phyloP scores from a whole-genome alignment of 1,140 invertebrate genomes.

The Aphelenchoides avenae region DNA sequence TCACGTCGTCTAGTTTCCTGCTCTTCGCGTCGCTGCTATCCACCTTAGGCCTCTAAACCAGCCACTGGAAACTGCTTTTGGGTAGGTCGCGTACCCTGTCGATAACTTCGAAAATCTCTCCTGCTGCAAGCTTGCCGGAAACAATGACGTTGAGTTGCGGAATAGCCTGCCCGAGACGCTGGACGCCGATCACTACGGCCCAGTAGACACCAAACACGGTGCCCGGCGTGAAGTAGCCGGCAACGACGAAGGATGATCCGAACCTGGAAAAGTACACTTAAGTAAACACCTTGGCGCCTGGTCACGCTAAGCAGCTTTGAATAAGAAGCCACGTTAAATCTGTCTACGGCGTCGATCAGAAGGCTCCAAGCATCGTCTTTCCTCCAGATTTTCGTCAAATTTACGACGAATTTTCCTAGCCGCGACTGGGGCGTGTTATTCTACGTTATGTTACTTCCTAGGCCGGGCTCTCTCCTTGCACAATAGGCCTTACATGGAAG shows the following conservation, averaged over 20 bases:
- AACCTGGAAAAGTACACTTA: too few relatives aligned
- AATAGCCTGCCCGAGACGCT: slow-evolving; percentile 76
- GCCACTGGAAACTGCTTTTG: slow-evolving; percentile 18
- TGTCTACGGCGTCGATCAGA: too few relatives aligned
- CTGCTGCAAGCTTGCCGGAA: slow-evolving; percentile 72
- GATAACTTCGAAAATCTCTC: slow-evolving; percentile 71
- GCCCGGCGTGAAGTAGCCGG: slow-evolving; percentile 37
- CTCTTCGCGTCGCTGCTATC: slow-evolving; percentile 13
- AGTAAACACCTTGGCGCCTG: too few relatives aligned
- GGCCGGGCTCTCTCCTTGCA: too few relatives aligned
- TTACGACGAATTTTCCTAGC: too few relatives aligned
- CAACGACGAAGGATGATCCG: slow-evolving; percentile 63
- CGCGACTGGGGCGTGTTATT: too few relatives aligned
- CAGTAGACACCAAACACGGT: slow-evolving; percentile 29
- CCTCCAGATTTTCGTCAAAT: too few relatives aligned
- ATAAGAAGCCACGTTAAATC: too few relatives aligned
- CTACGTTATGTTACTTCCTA: too few relatives aligned
- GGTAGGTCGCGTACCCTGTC: slow-evolving; percentile 64
- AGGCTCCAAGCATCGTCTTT: too few relatives aligned
- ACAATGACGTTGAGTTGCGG: slow-evolving; percentile 75
- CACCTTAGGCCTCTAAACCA: slow-evolving; percentile 26
- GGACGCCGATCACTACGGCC: slow-evolving; percentile 75
- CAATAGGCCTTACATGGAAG: too few relatives aligned
- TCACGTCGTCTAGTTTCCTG: slow-evolving; percentile 24
- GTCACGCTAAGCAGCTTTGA: too few relatives aligned